Evolutionary conservation across 2,113 vertebrate species (phyloP).

Genomic region (Garra rufa): DNA sequence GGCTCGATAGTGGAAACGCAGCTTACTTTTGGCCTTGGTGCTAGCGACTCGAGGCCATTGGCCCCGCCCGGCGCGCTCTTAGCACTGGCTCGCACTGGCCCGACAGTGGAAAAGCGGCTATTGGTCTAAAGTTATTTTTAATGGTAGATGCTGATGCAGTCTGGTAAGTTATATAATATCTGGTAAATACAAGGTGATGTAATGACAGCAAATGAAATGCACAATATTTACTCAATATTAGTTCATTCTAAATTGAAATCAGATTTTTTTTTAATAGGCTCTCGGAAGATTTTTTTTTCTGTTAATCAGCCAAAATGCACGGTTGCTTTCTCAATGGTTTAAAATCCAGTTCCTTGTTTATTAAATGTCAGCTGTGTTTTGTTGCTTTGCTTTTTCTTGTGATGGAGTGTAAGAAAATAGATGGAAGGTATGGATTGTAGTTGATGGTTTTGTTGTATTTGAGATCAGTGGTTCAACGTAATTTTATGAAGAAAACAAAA

Average conservation of each 20-base stretch:
- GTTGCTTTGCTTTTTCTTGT: not conserved
- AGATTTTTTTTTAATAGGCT: not conserved
- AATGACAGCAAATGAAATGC: not conserved
- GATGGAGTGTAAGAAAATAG: not conserved
- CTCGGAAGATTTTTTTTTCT: not conserved
- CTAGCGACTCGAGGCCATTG: no score
- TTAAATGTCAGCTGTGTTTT: not conserved
- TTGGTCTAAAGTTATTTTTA: not conserved
- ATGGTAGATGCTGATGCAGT: not conserved
- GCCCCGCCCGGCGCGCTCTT: no score
- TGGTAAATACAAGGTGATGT: not conserved
- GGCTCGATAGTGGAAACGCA: no score
- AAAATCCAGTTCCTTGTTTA: not conserved
- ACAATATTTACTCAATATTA: not conserved
- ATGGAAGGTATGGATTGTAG: not conserved
- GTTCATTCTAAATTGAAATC: not conserved
- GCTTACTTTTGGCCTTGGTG: no score
- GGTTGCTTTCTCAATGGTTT: not conserved
- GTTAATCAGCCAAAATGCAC: not conserved
- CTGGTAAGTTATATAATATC: not conserved
- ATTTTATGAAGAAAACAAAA: no score
- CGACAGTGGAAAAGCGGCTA: no score
- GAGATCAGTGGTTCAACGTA: no score
- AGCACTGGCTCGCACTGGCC: no score
- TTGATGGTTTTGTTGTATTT: not conserved